Base-by-base conservation (phyloP, 2,888 invertebrate species). In the Pterobdella sp. region DNA sequence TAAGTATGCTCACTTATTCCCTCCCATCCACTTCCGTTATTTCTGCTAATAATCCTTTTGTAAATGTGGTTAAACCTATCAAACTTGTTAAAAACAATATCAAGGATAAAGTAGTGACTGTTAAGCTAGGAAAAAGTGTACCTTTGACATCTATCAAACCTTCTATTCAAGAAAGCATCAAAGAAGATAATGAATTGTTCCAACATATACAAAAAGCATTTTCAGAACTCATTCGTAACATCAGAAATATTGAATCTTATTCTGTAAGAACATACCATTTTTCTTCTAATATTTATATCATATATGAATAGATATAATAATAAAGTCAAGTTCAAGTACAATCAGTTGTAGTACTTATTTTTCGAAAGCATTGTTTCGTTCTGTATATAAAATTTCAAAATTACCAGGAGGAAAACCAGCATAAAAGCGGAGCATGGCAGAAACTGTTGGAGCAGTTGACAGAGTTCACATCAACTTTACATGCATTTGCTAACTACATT, bases 391-490 rank as follows among this genome's bases (percentile, higher is more conserved):
- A n/a, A n/a, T n/a, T n/a, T n/a, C n/a, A n/a, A n/a, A n/a, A n/a
- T n/a, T n/a, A n/a, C n/a, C 60, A 56, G 60, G 26, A 22, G 4
- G 14, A 14, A 3, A 22, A 56, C n/a, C 60, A 56, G 60, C 60
- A 56, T 3, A 22, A 56, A 26, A 56, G 4, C 4, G 60, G 60
- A 22, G 56, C 71, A 10, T 71, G 71, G 71, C 56, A 26, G 63
- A 71, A 71, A 29, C 34, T 71, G 71, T n/a, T 71, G 14, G 71
- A 71, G 29, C 71, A 71, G 22, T n/a, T 71, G 63, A 71, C 29
- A 7, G 71, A 71, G 26, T 52, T 71, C n/a, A 56, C 56, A 4
- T 32, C 34, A 4, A 52, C 52, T 22, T 29, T 71, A 26, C n/a
- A 34, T 14, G 34, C 71, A 1, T 71, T 71, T 31, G 71, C 71